Conservation (phyloP, 92 coral and sea anemone species). For the Hydrozoanthus gracilis region DNA sequence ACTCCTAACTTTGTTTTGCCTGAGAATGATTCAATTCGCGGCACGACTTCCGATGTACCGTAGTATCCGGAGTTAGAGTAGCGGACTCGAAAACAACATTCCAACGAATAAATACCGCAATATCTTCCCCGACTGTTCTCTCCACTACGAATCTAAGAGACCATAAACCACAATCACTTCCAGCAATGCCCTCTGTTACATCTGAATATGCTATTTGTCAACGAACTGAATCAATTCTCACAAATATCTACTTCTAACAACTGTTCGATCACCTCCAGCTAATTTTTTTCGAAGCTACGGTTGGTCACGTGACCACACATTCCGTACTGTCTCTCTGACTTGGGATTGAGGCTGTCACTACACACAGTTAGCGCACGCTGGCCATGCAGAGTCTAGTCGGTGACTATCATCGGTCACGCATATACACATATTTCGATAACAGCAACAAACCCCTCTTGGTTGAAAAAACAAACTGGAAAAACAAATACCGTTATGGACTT, state of each 20-base stretch:
- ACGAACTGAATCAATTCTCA: conserved; percentile 2
- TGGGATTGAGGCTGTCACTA: conserved; percentile 33
- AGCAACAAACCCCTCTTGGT: background rate
- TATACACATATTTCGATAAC: background rate
- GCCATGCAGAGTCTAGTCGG: background rate
- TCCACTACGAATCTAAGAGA: conserved; percentile 1
- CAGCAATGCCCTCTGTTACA: background rate
- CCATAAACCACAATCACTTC: conserved; percentile 7
- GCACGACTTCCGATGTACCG: conserved; percentile 46
- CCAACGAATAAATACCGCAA: conserved; percentile 28
- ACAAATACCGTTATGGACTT: too few species aligned
- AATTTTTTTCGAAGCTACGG: conserved; percentile 18
- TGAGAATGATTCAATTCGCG: conserved; percentile 32
- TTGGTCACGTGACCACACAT: conserved; percentile 42
- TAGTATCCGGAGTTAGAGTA: conserved; percentile 51
- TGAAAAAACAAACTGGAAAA: background rate
- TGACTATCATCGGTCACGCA: conserved; percentile 16
- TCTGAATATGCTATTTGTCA: conserved; percentile 13
- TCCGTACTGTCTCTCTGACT: conserved; percentile 31
- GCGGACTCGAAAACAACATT: conserved; percentile 39
- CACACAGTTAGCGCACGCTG: too few species aligned
- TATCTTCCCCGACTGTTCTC: conserved; percentile 41
- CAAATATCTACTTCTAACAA: background rate
- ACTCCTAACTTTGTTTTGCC: conserved; percentile 41
- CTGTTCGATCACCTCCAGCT: background rate